Percentiles rank a stretch among this genome's conserved stretches.
phyloP scores from a whole-genome alignment of 2,888 invertebrate species.

The Chrysomela aeneicollis region DNA sequence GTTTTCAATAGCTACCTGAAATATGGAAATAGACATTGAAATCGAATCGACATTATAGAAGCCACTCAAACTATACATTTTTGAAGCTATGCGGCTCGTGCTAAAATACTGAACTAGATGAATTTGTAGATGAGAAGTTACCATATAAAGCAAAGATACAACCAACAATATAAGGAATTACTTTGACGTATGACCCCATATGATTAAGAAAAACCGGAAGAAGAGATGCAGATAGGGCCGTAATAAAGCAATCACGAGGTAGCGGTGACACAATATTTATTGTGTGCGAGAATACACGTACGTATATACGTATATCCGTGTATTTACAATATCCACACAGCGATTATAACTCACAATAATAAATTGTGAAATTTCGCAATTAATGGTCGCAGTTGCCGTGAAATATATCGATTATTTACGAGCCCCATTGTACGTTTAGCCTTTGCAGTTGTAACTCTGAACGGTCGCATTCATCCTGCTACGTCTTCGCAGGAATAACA shows the following conservation, averaged over 20 bases:
- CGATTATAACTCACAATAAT: slow-evolving; percentile 42
- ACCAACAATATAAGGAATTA: too few species aligned
- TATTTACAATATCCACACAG: slow-evolving; percentile 35
- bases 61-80: too few species aligned
- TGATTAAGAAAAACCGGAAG: background rate
- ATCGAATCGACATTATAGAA: too few species aligned
- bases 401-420: slow-evolving; percentile 50
- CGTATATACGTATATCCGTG: slow-evolving; percentile 28
- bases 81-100: too few species aligned
- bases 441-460: slow-evolving; percentile 33
- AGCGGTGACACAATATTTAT: slow-evolving; percentile 29
- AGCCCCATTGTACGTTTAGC: slow-evolving; percentile 36
- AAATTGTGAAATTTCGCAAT: slow-evolving; percentile 47
- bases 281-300: slow-evolving; percentile 30
- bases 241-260: slow-evolving; percentile 36
- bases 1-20: too few species aligned
- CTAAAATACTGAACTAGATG: too few species aligned
- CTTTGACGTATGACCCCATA: too few species aligned
- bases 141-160: too few species aligned
- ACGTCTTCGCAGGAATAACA: slow-evolving; percentile 28
- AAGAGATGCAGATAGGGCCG: background rate
- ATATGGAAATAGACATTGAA: too few species aligned
- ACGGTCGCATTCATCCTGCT: slow-evolving; percentile 30
- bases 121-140: too few species aligned
- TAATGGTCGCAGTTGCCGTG: slow-evolving; percentile 49